Evolutionary conservation across 1,140 invertebrate species (phyloP), one percentile per base, ranked within the genome.

Genomic region (Cecropterus lyciades): DNA sequence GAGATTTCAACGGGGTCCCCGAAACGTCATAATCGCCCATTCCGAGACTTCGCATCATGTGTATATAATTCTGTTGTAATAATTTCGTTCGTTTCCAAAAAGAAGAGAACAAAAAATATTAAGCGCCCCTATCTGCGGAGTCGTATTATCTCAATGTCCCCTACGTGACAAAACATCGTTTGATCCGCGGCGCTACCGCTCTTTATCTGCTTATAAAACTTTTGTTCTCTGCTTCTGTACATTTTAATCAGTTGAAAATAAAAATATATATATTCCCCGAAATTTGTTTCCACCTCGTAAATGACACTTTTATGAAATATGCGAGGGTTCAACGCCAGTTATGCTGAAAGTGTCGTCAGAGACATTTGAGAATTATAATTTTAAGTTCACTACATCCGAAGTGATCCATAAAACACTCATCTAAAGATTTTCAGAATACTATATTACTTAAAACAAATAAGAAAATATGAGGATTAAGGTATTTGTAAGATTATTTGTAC

Each of bases 161-260:
- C 65, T 86, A 91, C 89, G 89, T 91, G 89, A 89, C 76, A 59
- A 73, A 67, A 63, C 70, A 74, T 15, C 83, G 76, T 91, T 91
- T 91, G 87, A 87, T 84, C 75, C 73, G 20, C 56, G 79, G 80
- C 84, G 84, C 79, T 79, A 84, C 83, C 84, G 84, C 69, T 69
- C 60, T 85, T 86, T 84, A 85, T 85, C 80, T 81, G 65, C 70
- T 73, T 83, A 82, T 82, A 87, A 84, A 80, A 71, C 79, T 80
- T 81, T 84, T 84, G 76, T 75, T 75, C 65, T 72, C 70, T 71
- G 81, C 87, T 85, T 82, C 84, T 87, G 77, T 89, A 87, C 89
- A 91, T 91, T 85, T 91, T 89, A 87, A 91, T 89, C 82, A 89
- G 79, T 51, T 74, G 74, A 80, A 82, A 80, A 79, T 76, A 78